Conservation (phyloP, 2,888 invertebrate species). For the Hyles lineata region DNA sequence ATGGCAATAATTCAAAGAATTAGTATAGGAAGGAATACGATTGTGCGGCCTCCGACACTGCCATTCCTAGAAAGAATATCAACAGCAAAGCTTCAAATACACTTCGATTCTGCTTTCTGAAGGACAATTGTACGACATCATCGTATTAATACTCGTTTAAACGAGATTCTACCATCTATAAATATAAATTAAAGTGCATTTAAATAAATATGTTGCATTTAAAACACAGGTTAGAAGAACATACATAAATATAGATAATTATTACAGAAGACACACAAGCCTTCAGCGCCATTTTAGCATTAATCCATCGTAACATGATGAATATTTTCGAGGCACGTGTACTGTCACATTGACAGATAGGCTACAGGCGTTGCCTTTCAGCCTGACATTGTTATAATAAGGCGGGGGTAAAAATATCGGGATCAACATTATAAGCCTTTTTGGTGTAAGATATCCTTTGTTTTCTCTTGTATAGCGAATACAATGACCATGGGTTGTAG, state of each 20-base stretch:
- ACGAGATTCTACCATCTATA: too few species aligned
- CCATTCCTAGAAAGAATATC: too few species aligned
- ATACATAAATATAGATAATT: neutral
- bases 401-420: conserved; percentile 9
- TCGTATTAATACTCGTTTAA: too few species aligned
- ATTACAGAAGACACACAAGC: neutral
- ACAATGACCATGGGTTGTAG: conserved; percentile 15
- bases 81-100: too few species aligned
- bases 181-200: too few species aligned
- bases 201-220: too few species aligned
- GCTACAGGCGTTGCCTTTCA: conserved; percentile 21
- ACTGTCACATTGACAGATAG: conserved; percentile 18
- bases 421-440: conserved; percentile 25
- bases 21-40: too few species aligned
- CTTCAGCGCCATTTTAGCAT: neutral
- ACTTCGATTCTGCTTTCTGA: too few species aligned
- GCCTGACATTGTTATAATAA: conserved; percentile 25
- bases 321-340: conserved; percentile 19
- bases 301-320: conserved; percentile 2
- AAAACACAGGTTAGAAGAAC: too few species aligned
- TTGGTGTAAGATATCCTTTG: conserved; percentile 10
- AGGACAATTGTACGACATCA: too few species aligned
- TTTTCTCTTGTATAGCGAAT: conserved; percentile 22
- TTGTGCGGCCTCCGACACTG: too few species aligned
- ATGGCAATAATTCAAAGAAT: too few species aligned